Conservation (phyloP, 2,888 invertebrate species). For the Eurytoma californica region DNA sequence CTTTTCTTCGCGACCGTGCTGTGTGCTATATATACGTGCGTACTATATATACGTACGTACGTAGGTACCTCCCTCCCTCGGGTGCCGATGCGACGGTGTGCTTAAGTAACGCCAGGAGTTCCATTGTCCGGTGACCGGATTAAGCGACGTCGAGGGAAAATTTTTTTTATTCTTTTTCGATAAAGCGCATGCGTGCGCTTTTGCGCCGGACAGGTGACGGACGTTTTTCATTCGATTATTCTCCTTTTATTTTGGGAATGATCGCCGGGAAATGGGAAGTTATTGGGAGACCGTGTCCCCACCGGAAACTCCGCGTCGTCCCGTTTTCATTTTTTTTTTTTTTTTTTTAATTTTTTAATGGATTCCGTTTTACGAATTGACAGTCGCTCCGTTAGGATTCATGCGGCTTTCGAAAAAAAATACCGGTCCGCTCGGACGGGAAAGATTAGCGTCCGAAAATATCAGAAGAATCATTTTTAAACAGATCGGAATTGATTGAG, state of each 20-base stretch:
- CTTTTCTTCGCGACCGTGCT: background rate
- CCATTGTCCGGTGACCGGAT: slow-evolving; percentile 1
- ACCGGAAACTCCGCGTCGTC: too few relatives aligned
- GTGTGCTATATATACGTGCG: too few relatives aligned
- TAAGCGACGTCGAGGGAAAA: slow-evolving; percentile 13
- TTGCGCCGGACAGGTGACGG: slow-evolving; percentile 20
- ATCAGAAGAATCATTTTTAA: background rate
- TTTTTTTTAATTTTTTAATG: background rate
- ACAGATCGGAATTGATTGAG: background rate
- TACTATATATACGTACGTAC: too few relatives aligned
- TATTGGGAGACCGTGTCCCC: background rate
- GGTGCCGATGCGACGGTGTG: too few relatives aligned
- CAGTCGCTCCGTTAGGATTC: background rate
- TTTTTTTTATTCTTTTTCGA: background rate
- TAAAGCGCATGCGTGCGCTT: background rate
- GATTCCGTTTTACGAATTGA: slow-evolving; percentile 12
- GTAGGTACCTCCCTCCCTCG: too few relatives aligned
- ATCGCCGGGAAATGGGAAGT: background rate
- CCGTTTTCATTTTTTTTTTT: background rate
- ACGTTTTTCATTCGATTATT: slow-evolving; percentile 36
- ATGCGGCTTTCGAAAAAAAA: background rate
- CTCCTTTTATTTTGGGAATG: slow-evolving; percentile 3
- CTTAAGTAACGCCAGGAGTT: background rate
- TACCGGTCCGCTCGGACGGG: background rate
- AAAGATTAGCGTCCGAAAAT: background rate